phyloP scores from a whole-genome alignment of 2,888 invertebrate genomes.

The Eristalis tenax region DNA sequence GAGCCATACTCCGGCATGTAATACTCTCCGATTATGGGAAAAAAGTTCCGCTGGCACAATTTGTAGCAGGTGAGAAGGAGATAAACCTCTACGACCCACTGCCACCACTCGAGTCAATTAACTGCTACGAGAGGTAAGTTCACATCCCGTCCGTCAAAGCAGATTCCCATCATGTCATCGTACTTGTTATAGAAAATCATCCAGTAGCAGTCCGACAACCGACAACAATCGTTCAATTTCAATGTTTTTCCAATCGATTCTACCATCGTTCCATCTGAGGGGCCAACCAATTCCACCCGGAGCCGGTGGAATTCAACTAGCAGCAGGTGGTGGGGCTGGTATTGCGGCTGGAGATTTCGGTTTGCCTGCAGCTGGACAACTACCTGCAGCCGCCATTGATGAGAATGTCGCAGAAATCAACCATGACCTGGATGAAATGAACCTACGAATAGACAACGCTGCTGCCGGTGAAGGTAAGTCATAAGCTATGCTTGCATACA shows the following conservation, averaged over 20 bases:
- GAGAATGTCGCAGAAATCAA: conserved; percentile 75
- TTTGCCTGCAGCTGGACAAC: conserved; percentile 46
- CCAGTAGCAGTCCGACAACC: conserved; percentile 77
- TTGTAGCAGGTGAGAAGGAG: conserved; percentile 79
- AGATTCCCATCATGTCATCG: not conserved
- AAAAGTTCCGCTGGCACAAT: conserved; percentile 81
- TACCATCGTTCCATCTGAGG: conserved; percentile 85
- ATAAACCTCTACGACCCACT: conserved; percentile 90
- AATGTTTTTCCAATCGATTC: conserved; percentile 87
- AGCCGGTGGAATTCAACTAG: conserved; percentile 67
- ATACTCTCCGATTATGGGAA: conserved; percentile 82
- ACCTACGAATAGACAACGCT: conserved; percentile 75
- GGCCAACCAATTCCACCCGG: conserved; percentile 58
- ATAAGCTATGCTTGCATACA: not conserved
- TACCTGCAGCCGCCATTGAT: conserved; percentile 45
- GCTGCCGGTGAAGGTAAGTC: conserved; percentile 73
- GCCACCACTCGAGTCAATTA: conserved; percentile 88
- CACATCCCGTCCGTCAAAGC: too few relatives aligned
- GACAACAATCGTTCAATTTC: conserved; percentile 80
- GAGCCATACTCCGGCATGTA: conserved; percentile 80
- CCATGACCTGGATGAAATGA: conserved; percentile 74
- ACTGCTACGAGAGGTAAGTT: conserved; percentile 85
- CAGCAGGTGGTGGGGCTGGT: conserved; percentile 57
- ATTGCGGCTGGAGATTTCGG: conserved; percentile 52
- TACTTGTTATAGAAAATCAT: conserved; percentile 76